Percentiles rank a stretch among this genome's conserved stretches.
phyloP scores from a whole-genome alignment of 1,140 invertebrate genomes.

The Bombus cullumanus region DNA sequence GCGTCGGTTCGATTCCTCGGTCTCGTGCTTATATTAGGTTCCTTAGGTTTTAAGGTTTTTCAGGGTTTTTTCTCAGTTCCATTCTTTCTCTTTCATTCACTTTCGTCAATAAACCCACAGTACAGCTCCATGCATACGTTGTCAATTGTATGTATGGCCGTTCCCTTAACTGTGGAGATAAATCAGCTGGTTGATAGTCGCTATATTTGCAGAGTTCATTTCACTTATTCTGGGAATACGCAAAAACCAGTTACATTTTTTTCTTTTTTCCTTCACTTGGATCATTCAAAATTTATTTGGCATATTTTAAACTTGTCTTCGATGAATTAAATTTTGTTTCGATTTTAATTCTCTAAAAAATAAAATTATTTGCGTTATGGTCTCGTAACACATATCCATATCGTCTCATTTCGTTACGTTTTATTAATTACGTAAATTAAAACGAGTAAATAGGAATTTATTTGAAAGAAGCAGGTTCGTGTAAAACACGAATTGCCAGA shows the following conservation, averaged over 20 bases:
- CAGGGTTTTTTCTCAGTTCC: background rate
- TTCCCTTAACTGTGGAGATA: slow-evolving; percentile 75
- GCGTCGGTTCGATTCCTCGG: slow-evolving; percentile 55
- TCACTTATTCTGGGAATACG: slow-evolving; percentile 70
- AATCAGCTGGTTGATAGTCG: slow-evolving; percentile 71
- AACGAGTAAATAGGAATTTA: background rate
- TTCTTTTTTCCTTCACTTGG: slow-evolving; percentile 5
- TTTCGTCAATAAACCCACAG: slow-evolving; percentile 24
- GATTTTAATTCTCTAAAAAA: background rate
- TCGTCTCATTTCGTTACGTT: background rate
- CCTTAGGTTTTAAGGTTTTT: too few species aligned
- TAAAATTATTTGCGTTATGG: background rate
- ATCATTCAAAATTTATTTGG: background rate
- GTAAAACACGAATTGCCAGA: background rate
- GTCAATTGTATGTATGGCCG: slow-evolving; percentile 71
- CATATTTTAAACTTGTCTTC: background rate
- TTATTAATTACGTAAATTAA: background rate
- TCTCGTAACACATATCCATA: background rate
- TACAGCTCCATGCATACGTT: slow-evolving; percentile 74
- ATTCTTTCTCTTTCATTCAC: background rate
- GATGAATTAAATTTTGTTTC: background rate
- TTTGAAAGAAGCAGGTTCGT: background rate
- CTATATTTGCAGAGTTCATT: slow-evolving; percentile 73
- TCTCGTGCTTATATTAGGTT: too few species aligned
- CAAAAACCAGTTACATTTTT: slow-evolving; percentile 74